These are phyloP conservation scores for Napeogenes sylphis DNA, from an alignment of 2,888 invertebrate genomes.

Conservation along the genomic window DNA sequence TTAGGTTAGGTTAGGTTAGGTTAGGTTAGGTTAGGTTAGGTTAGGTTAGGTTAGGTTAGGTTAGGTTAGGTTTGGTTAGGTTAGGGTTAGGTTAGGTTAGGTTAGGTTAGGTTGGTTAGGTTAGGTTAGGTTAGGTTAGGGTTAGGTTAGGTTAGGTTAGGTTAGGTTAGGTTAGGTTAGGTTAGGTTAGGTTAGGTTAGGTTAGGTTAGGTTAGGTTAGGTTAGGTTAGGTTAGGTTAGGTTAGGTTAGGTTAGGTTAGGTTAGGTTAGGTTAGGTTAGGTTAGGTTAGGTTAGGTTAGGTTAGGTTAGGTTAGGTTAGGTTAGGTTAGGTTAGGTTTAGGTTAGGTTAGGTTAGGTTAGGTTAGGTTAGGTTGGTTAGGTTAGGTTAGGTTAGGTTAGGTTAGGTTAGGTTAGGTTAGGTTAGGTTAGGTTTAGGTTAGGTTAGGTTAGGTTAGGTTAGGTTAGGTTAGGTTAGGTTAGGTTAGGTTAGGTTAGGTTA, in stretches of 20 bases:
- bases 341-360: conserved; percentile 5
- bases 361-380: conserved; percentile 10
- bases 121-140: conserved; percentile 24
- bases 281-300: background rate
- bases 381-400: conserved; percentile 28
- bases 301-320: conserved; percentile 8
- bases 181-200: conserved; percentile 4
- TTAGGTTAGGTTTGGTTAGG: conserved; percentile 30
- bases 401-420: conserved; percentile 26
- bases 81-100: conserved; percentile 14
- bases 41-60: conserved; percentile 29
- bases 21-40: conserved; percentile 31
- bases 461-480: conserved; percentile 20
- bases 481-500: conserved; percentile 22
- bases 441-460: background rate
- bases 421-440: conserved; percentile 6
- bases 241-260: background rate
- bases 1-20: conserved; percentile 32
- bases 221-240: background rate
- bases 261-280: background rate
- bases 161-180: conserved; percentile 24
- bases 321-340: conserved; percentile 20
- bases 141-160: conserved; percentile 22
- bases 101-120: conserved; percentile 18
- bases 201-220: conserved; percentile 10